phyloP scores from a whole-genome alignment of 2,888 invertebrate genomes.

The Caenorhabditis japonica region DNA sequence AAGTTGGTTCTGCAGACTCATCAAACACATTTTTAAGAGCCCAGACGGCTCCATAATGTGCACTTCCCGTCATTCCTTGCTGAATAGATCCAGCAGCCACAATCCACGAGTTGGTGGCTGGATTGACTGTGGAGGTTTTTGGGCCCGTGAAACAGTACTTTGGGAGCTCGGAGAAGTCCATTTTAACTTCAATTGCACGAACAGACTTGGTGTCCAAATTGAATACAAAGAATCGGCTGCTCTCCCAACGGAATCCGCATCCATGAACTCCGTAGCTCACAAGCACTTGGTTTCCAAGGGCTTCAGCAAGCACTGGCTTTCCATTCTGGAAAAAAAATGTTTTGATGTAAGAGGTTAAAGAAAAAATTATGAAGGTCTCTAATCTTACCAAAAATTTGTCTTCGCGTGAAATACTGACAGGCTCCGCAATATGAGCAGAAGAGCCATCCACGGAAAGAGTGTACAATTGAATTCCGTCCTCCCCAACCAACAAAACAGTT shows the following conservation, averaged over 20 bases:
- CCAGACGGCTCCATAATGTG: slow-evolving; percentile 56
- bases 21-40: slow-evolving; percentile 37
- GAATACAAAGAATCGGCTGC: slow-evolving; percentile 47
- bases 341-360: too few species aligned
- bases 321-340: slow-evolving; percentile 46
- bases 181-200: slow-evolving; percentile 16
- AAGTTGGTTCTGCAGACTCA: slow-evolving; percentile 3
- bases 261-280: slow-evolving; percentile 62
- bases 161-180: slow-evolving; percentile 26
- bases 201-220: slow-evolving; percentile 48
- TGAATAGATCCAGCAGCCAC: slow-evolving; percentile 30
- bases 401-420: neutral
- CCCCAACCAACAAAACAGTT: slow-evolving; percentile 11
- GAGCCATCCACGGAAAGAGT: slow-evolving; percentile 3
- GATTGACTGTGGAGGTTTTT: slow-evolving; percentile 18
- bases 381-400: slow-evolving; percentile 18
- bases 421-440: neutral
- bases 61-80: slow-evolving; percentile 50
- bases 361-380: too few species aligned
- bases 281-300: slow-evolving; percentile 45
- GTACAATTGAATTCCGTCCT: slow-evolving; percentile 14
- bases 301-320: slow-evolving; percentile 38
- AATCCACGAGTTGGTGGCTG: slow-evolving; percentile 32
- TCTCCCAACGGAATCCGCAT: slow-evolving; percentile 66
- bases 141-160: slow-evolving; percentile 57